Evolutionary conservation across 2,113 vertebrate genomes (phyloP), one percentile per base, ranked within the genome.

Genomic region (Mionectes macconnelli): DNA sequence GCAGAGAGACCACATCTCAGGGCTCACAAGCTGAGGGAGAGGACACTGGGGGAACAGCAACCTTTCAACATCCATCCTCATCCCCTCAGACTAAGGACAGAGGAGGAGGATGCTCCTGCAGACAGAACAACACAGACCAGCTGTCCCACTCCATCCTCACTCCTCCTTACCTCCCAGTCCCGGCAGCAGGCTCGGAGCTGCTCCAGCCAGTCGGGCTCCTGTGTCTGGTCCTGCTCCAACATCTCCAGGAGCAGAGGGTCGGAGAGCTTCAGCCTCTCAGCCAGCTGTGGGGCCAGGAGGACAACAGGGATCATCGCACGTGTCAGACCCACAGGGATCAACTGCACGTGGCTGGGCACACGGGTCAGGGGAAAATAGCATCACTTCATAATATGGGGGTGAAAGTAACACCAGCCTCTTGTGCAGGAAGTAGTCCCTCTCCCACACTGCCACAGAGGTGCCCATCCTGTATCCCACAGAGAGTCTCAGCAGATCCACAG

Each of bases 121-220:
- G 56, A 27, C 59, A 59, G 53, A 35, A 59, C 19, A 24, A 0
- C 0, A 1, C n/a, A 37, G 59, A 53, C 7, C 17, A 9, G n/a
- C 59, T 68, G 55, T 44, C n/a, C 53, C 39, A 4, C 23, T 7
- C n/a, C 60, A 33, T 40, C 67, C 50, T 30, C 0, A 0, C 68
- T 49, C 47, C 24, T 60, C 57, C 94, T 97, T 72, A 99, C 99
- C 98, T 98, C 89, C 56, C 98, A 77, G 28, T 96, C 69, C 68
- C 3, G 55, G 49, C 93, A 95, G 56, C 44, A 94, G 10, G 74
- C 76, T 49, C 97, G 98, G 17, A 99, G 98, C 47, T 94, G 89
- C 28, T 68, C 63, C 28, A 99, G 97, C 99, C 99, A 99, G 8
- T 97, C 96, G 0, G 98, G 98, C 73, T 99, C 99, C 82, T 64